Evolutionary conservation across 2,888 invertebrate species (phyloP), one percentile per base, ranked within the genome.

Genomic region (Gymnocheta viridis): DNA sequence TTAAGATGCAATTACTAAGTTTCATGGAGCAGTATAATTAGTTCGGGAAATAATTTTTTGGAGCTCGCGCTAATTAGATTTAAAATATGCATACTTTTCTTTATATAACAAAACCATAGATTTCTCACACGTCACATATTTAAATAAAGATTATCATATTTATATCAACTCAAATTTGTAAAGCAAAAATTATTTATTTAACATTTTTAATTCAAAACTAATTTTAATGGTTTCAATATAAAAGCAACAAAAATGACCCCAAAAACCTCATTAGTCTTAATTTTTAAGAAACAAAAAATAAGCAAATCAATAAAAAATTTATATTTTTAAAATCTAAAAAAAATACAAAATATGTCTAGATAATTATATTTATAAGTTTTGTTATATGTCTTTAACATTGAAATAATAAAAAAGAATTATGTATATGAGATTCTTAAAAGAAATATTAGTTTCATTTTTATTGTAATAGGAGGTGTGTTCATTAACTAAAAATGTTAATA

Each of bases 341-440:
- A 54, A 64, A 58, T 24, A 47, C 54, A 73, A 72, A 4, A 76
- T 76, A 32, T 77, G 66, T 80, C 69, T 81, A 81, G 81, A 67
- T 78, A 81, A 81, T 78, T 84, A 58, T 81, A 84, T 81, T 32
- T 73, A 81, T 84, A 84, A 84, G 81, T 84, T 84, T 84, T 84
- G 84, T 84, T 84, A 84, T 81, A 84, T 84, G 84, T 81, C 72
- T 84, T 80, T 64, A 81, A 78, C 51, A 81, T 69, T 81, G 62
- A 38, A 78, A 72, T 70, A 78, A 84, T 79, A 77, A 80, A 82
- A 74, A 17, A 41, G 67, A 74, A 67, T 38, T 74, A 82, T 82
- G 35, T 70, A 79, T 64, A 69, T 49, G 29, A 74, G 38, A 70
- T 74, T 66, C 38, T 74, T 44, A 70, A 69, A 38, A 66, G 56